Evolutionary conservation across 92 coral and sea anemone species (phyloP).

Genomic region (Parazoanthus darwini): DNA sequence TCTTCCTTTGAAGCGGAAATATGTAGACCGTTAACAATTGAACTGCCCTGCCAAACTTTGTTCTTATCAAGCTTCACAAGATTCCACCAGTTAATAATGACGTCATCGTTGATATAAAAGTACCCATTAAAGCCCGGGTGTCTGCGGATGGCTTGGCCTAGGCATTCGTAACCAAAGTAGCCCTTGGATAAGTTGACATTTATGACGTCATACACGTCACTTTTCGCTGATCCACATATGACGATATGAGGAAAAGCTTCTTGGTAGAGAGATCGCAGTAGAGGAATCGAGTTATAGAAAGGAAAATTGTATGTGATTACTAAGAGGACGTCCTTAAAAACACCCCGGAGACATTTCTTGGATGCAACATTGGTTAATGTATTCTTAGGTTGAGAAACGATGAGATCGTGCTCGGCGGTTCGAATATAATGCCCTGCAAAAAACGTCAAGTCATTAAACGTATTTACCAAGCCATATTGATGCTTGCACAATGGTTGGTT

Average conservation of each 20-base stretch:
- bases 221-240: constrained; percentile 32
- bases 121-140: constrained; percentile 45
- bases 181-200: constrained; percentile 18
- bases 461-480: neutral
- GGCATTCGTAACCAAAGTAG: constrained; percentile 44
- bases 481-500: neutral
- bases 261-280: constrained; percentile 13
- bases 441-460: neutral
- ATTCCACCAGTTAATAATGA: constrained; percentile 49
- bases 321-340: constrained; percentile 16
- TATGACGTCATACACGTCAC: neutral
- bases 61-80: neutral
- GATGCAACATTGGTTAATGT: neutral
- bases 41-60: constrained; percentile 30
- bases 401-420: neutral
- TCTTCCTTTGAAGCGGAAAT: neutral
- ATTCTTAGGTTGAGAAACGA: neutral
- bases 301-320: constrained; percentile 2
- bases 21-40: neutral
- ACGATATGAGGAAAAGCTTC: constrained; percentile 28
- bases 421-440: constrained; percentile 2
- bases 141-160: constrained; percentile 32
- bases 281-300: constrained; percentile 39
- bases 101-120: constrained; percentile 46
- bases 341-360: constrained; percentile 8